Evolutionary conservation across 2,113 vertebrate genomes (phyloP).

Genomic region (Caretta caretta): DNA sequence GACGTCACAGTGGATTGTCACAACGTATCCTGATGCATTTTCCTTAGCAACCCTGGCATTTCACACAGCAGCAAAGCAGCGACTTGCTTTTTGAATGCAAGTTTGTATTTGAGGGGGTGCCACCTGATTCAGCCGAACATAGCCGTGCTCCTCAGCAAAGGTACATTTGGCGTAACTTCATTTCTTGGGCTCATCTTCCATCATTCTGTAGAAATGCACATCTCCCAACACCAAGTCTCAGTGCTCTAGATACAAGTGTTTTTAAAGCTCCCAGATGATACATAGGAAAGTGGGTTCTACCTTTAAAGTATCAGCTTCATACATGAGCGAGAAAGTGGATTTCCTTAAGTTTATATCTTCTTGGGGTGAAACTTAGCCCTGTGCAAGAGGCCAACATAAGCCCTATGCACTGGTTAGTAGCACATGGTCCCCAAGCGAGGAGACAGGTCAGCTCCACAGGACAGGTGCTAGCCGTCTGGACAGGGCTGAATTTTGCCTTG

Average conservation of each 20-base stretch:
- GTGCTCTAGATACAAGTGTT: not conserved
- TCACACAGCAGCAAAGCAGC: not conserved
- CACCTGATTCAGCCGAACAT: not conserved
- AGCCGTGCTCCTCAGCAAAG: not conserved
- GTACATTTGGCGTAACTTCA: not conserved
- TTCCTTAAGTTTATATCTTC: not conserved
- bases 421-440: not conserved
- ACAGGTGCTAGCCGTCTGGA: not conserved
- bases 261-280: not conserved
- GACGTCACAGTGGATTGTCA: not conserved
- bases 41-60: not conserved
- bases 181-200: not conserved
- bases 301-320: not conserved
- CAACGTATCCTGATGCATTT: not conserved
- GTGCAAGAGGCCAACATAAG: not conserved
- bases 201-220: not conserved
- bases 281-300: not conserved
- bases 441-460: no score
- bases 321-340: not conserved
- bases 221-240: not conserved
- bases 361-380: not conserved
- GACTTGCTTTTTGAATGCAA: not conserved
- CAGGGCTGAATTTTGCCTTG: not conserved
- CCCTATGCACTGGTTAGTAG: not conserved
- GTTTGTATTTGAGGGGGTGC: not conserved